Conservation (phyloP, 2,888 invertebrate species). For the Steromphala cineraria region DNA sequence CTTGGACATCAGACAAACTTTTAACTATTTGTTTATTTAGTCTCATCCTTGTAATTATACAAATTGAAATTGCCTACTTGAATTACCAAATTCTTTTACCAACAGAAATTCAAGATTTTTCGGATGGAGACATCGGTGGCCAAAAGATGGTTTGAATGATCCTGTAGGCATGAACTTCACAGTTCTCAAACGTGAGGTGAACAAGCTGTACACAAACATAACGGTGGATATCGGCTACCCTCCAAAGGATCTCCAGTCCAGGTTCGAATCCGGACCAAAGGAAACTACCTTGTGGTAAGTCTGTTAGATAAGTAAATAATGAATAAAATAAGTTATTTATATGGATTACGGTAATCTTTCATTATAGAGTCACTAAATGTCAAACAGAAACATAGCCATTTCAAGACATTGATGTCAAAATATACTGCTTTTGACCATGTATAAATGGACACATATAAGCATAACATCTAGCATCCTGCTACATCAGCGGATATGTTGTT, state of each 20-base stretch:
- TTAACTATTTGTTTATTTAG: no score
- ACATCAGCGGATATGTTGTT: no score
- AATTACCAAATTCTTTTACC: neutral
- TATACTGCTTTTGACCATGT: no score
- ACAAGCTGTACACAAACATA: slow-evolving; percentile 76
- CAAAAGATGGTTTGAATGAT: slow-evolving; percentile 76
- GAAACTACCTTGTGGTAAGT: slow-evolving; percentile 59
- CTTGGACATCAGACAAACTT: no score
- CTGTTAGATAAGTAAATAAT: neutral
- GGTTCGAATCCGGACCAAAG: slow-evolving; percentile 41
- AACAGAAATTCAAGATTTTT: slow-evolving; percentile 63
- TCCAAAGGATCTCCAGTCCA: slow-evolving; percentile 47
- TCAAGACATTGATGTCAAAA: no score
- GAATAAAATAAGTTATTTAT: neutral
- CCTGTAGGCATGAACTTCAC: slow-evolving; percentile 71
- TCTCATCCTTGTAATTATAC: no score
- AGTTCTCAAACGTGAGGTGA: slow-evolving; percentile 63
- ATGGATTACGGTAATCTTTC: neutral
- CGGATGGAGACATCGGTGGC: slow-evolving; percentile 66
- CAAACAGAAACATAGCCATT: no score
- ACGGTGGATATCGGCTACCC: slow-evolving; percentile 77
- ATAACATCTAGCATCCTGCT: no score
- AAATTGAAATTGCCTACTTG: no score
- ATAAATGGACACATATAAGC: no score
- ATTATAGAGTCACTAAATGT: neutral